phyloP scores from a whole-genome alignment of 1,140 invertebrate species.

The Meloidogyne chitwoodi region DNA sequence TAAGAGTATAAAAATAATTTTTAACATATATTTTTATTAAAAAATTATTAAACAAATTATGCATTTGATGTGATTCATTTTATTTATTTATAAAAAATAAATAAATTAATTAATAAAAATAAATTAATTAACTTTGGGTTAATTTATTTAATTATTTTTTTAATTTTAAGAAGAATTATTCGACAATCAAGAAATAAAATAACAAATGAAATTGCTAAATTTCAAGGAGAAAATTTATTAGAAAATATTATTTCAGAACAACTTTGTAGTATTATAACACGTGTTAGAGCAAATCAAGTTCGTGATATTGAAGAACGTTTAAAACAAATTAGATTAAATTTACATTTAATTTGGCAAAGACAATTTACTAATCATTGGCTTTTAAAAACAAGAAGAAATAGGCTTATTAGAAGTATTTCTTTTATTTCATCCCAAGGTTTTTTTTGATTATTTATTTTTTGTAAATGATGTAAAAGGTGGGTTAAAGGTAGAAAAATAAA shows the following conservation, averaged over 20 bases:
- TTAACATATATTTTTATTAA: too few relatives aligned
- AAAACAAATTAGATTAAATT: conserved; percentile 16
- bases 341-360: conserved; percentile 10
- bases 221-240: neutral
- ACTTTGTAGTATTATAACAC: neutral
- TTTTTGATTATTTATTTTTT: neutral
- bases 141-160: neutral
- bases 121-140: too few relatives aligned
- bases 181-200: neutral
- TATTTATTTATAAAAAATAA: too few relatives aligned
- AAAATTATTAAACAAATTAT: too few relatives aligned
- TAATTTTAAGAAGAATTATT: neutral
- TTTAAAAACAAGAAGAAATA: conserved; percentile 4
- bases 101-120: too few relatives aligned
- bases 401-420: conserved; percentile 16
- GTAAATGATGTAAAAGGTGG: too few relatives aligned
- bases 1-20: too few relatives aligned
- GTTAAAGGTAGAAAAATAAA: too few relatives aligned
- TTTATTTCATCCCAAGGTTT: neutral
- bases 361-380: conserved; percentile 26
- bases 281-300: conserved; percentile 8
- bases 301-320: neutral
- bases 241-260: conserved; percentile 8
- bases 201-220: conserved; percentile 1
- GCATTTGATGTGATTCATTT: too few relatives aligned